phyloP scores from a whole-genome alignment of 92 coral and sea anemone genomes.

The Palythoa grandis region DNA sequence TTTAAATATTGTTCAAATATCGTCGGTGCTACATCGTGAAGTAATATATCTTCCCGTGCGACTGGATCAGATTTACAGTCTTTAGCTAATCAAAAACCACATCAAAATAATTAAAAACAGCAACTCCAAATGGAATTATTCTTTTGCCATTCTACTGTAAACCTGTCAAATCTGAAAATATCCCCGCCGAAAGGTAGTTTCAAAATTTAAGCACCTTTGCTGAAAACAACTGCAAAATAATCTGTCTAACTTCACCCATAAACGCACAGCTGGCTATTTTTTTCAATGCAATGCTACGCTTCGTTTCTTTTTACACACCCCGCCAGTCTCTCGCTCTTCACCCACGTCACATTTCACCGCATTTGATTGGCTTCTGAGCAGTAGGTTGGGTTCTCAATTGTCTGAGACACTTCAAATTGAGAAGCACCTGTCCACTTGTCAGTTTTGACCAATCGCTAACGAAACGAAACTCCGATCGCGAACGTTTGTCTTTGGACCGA shows the following conservation, averaged over 20 bases:
- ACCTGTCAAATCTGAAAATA: conserved; percentile 4
- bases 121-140: conserved; percentile 61
- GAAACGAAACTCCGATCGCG: conserved; percentile 17
- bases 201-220: conserved; percentile 31
- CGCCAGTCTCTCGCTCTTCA: conserved; percentile 39
- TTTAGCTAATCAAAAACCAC: conserved; percentile 82
- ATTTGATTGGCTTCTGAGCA: conserved; percentile 91
- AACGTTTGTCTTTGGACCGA: not conserved
- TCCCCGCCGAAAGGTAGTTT: conserved; percentile 7
- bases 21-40: conserved; percentile 81
- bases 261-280: conserved; percentile 43
- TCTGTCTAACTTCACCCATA: conserved; percentile 38
- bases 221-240: conserved; percentile 32
- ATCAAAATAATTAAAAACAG: conserved; percentile 81
- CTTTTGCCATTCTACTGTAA: conserved; percentile 36
- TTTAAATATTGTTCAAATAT: conserved; percentile 70
- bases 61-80: conserved; percentile 65
- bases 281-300: conserved; percentile 41
- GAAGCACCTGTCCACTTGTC: conserved; percentile 52
- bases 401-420: conserved; percentile 55
- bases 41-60: conserved; percentile 77
- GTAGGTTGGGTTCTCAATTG: conserved; percentile 94
- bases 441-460: conserved; percentile 32
- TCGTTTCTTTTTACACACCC: conserved; percentile 46
- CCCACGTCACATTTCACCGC: conserved; percentile 51